Evolutionary conservation across 2,888 invertebrate genomes (phyloP).

Genomic region (Arrhopalites spinosus): DNA sequence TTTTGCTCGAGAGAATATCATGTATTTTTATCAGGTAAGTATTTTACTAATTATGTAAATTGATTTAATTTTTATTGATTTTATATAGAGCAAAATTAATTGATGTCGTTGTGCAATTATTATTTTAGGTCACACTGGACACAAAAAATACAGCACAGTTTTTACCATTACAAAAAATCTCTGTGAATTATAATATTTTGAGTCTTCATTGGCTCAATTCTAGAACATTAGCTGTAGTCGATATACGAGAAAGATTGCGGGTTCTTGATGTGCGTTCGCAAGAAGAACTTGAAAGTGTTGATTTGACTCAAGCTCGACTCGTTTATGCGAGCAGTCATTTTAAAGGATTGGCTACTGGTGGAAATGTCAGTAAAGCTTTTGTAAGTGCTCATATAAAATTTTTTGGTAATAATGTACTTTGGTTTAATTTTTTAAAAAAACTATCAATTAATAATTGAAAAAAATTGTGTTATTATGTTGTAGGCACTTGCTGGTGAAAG

Average conservation of each 20-base stretch:
- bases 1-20: constrained; percentile 79
- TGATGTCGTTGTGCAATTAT: constrained; percentile 49
- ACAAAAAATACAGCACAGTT: constrained; percentile 65
- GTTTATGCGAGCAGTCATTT: constrained; percentile 87
- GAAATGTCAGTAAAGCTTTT: constrained; percentile 83
- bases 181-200: constrained; percentile 72
- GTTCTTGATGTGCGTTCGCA: constrained; percentile 87
- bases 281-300: constrained; percentile 81
- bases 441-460: constrained; percentile 21
- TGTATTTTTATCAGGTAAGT: constrained; percentile 80
- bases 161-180: constrained; percentile 72
- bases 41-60: background rate
- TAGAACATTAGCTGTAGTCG: constrained; percentile 80
- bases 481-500: constrained; percentile 73
- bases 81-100: background rate
- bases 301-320: constrained; percentile 77
- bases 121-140: constrained; percentile 65
- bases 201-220: constrained; percentile 83
- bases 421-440: background rate
- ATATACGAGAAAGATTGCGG: constrained; percentile 82
- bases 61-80: background rate
- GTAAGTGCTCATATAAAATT: constrained; percentile 57
- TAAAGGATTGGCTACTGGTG: constrained; percentile 92
- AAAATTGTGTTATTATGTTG: constrained; percentile 44
- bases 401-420: constrained; percentile 58